phyloP scores from a whole-genome alignment of 2,888 invertebrate genomes.

The Embidobia sp. region DNA sequence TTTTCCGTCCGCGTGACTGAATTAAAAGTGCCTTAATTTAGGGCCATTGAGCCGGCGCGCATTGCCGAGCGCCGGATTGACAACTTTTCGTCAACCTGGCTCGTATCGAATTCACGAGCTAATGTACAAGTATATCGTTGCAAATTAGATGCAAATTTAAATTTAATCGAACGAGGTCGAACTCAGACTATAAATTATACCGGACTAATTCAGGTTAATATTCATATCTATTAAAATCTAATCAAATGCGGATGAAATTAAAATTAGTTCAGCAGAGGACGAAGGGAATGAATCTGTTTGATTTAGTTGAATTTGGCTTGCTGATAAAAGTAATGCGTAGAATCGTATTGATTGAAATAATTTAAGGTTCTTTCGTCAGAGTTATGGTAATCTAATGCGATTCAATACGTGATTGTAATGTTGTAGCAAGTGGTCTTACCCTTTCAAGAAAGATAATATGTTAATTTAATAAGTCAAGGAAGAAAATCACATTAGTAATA shows the following conservation, averaged over 20 bases:
- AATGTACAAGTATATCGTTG: slow-evolving; percentile 27
- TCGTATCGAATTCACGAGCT: slow-evolving; percentile 12
- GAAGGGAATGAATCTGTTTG: too few species aligned
- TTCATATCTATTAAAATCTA: slow-evolving; percentile 40
- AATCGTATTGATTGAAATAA: too few species aligned
- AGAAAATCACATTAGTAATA: too few species aligned
- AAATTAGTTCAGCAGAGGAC: too few species aligned
- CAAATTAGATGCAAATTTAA: slow-evolving; percentile 53
- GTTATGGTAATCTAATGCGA: too few species aligned
- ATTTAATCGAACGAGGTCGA: slow-evolving; percentile 43
- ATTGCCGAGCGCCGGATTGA: neutral
- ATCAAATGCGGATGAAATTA: slow-evolving; percentile 14
- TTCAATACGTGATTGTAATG: too few species aligned
- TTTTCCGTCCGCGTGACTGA: slow-evolving; percentile 1
- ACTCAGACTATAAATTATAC: slow-evolving; percentile 33
- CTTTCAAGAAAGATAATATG: too few species aligned
- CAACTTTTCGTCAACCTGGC: neutral
- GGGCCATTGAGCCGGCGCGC: neutral
- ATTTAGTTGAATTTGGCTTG: too few species aligned
- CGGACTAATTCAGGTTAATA: slow-evolving; percentile 41
- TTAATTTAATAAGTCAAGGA: too few species aligned
- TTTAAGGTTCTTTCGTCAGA: too few species aligned
- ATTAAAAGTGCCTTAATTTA: slow-evolving; percentile 44
- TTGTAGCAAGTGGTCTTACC: too few species aligned
- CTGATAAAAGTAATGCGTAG: too few species aligned